Conservation (phyloP, 2,888 invertebrate species). For the Augochlorella aurata region DNA sequence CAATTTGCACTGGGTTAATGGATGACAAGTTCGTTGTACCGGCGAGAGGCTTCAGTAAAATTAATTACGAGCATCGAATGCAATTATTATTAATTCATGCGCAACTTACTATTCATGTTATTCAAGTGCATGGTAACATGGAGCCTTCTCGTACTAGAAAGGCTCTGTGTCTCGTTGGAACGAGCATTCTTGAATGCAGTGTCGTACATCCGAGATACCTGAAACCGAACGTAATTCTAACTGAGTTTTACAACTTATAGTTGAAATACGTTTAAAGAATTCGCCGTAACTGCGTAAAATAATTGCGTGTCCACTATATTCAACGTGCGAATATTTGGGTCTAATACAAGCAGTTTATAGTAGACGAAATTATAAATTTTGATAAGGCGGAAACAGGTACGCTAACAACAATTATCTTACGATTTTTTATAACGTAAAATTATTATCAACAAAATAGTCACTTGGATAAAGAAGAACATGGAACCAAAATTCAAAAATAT, state of each 20-base stretch:
- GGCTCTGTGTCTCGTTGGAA: neutral
- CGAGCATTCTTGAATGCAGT: conserved; percentile 4
- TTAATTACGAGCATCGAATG: conserved; percentile 14
- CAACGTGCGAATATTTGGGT: neutral
- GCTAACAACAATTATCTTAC: no score
- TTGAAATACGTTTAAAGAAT: neutral
- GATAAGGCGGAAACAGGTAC: neutral
- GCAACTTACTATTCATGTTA: conserved; percentile 25
- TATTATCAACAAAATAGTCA: no score
- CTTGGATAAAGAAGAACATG: neutral
- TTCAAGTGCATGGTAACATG: conserved; percentile 11
- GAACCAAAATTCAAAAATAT: neutral
- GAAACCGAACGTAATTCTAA: neutral
- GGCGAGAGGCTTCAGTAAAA: conserved; percentile 13
- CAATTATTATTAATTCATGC: conserved; percentile 26
- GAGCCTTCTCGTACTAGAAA: conserved; percentile 6
- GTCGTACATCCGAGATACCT: neutral
- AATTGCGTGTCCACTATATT: neutral
- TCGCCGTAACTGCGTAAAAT: neutral
- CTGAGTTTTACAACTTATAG: neutral
- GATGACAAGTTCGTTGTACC: conserved; percentile 13
- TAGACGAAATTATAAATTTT: neutral
- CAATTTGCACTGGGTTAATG: conserved; percentile 4
- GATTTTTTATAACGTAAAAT: no score
- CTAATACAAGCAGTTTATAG: neutral